Evolutionary conservation across 2,797 vertebrate genomes (phyloP).

Genomic region (Amblyraja radiata): DNA sequence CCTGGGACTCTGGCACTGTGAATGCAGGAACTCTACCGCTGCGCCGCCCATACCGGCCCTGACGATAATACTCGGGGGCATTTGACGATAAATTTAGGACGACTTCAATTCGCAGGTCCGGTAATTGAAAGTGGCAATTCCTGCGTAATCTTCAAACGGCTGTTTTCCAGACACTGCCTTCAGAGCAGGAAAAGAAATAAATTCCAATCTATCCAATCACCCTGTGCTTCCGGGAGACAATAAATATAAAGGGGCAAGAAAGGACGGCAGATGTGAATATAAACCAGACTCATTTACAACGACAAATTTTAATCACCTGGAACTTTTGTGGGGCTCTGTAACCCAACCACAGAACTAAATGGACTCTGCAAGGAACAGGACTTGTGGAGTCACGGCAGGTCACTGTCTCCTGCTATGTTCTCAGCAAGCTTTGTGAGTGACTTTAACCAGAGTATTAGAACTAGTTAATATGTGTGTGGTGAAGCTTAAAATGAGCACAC

Average conservation of each 20-base stretch:
- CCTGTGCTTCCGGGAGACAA: neutral
- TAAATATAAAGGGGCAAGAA: neutral
- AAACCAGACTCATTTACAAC: neutral
- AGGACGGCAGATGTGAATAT: neutral
- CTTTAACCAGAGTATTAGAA: neutral
- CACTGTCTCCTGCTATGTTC: neutral
- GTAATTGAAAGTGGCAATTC: neutral
- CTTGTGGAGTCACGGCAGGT: neutral
- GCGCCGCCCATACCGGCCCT: neutral
- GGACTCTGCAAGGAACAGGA: neutral
- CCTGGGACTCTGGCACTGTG: too few relatives aligned
- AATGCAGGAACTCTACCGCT: too few relatives aligned
- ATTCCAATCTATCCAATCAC: neutral
- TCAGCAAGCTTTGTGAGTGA: neutral
- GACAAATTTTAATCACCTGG: neutral
- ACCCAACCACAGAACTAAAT: neutral
- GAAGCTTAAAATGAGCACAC: neutral
- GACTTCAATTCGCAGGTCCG: neutral
- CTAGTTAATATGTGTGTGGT: neutral
- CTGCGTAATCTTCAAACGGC: neutral
- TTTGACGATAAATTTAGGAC: neutral
- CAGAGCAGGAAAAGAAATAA: constrained; percentile 18
- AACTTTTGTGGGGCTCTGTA: neutral
- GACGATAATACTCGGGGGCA: neutral
- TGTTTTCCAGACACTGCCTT: neutral